These are phyloP conservation scores for Alauda arvensis DNA, from an alignment of 2,797 vertebrate species.

Conservation along the genomic window DNA sequence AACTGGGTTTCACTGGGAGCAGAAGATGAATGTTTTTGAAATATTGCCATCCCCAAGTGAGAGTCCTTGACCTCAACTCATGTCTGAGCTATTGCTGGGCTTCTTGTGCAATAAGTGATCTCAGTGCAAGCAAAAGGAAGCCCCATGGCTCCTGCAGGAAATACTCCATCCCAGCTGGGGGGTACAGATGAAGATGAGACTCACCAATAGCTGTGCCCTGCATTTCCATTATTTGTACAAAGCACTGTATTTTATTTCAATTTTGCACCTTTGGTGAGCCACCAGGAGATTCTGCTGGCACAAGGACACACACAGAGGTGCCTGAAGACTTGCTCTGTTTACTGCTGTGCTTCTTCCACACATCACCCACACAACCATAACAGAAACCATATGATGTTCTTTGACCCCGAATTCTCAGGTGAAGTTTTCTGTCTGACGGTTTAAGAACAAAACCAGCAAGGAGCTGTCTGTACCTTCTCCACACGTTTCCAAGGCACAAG, in stretches of 20 bases:
- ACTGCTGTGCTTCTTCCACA: not conserved
- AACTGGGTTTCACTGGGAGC: not conserved
- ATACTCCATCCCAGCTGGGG: not conserved
- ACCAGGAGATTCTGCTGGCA: not conserved
- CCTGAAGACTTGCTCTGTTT: not conserved
- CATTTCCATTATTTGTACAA: not conserved
- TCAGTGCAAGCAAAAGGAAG: not conserved
- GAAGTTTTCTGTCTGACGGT: not conserved
- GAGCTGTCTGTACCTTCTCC: not conserved
- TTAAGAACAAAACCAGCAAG: not conserved
- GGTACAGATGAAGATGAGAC: not conserved
- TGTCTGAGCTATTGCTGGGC: not conserved
- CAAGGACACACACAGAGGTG: too few species aligned
- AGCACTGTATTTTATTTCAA: not conserved
- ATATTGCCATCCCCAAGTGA: not conserved
- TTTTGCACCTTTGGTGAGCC: not conserved
- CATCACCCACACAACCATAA: not conserved
- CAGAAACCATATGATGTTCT: not conserved
- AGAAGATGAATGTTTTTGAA: not conserved
- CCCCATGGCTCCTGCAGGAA: not conserved
- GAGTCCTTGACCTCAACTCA: not conserved
- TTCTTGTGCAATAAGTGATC: not conserved
- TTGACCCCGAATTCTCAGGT: not conserved
- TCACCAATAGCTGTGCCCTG: not conserved
- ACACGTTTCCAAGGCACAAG: not conserved